These are phyloP conservation scores for Platycheirus rosarum DNA, from an alignment of 2,888 invertebrate species.

Conservation along the genomic window DNA sequence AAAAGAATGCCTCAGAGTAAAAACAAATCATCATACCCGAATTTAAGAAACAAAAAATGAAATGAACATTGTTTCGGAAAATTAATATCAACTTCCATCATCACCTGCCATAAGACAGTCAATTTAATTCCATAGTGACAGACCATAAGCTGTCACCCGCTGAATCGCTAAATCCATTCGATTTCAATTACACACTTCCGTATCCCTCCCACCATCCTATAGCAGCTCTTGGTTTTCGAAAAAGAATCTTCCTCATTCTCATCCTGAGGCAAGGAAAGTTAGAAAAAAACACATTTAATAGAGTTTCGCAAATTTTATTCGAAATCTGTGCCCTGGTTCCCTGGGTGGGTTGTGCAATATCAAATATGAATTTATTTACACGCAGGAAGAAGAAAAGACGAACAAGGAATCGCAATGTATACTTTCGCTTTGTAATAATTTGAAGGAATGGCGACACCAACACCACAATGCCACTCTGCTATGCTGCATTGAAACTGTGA, in stretches of 20 bases:
- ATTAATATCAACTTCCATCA: too few species aligned
- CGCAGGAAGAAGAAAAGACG: slow-evolving; percentile 11
- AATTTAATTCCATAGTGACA: slow-evolving; percentile 52
- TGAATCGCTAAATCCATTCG: slow-evolving; percentile 55
- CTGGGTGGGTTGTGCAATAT: slow-evolving; percentile 55
- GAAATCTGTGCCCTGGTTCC: slow-evolving; percentile 48
- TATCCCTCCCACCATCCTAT: neutral
- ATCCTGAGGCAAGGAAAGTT: neutral
- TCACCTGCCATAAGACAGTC: too few species aligned
- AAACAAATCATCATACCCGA: too few species aligned
- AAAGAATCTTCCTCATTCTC: neutral
- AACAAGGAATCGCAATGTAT: too few species aligned
- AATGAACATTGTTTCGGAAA: too few species aligned
- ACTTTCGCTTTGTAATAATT: too few species aligned
- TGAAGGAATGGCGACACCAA: slow-evolving; percentile 13
- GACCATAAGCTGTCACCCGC: slow-evolving; percentile 40
- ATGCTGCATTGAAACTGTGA: neutral
- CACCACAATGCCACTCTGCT: neutral
- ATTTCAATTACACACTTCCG: slow-evolving; percentile 70
- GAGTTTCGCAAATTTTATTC: slow-evolving; percentile 64
- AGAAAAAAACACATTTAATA: slow-evolving; percentile 43
- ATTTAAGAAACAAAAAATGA: too few species aligned
- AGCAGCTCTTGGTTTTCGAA: neutral
- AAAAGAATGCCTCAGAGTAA: too few species aligned
- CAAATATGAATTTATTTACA: slow-evolving; percentile 68